Base-by-base conservation (phyloP, 2,888 invertebrate genomes). In the Drosophila villosipedis region DNA sequence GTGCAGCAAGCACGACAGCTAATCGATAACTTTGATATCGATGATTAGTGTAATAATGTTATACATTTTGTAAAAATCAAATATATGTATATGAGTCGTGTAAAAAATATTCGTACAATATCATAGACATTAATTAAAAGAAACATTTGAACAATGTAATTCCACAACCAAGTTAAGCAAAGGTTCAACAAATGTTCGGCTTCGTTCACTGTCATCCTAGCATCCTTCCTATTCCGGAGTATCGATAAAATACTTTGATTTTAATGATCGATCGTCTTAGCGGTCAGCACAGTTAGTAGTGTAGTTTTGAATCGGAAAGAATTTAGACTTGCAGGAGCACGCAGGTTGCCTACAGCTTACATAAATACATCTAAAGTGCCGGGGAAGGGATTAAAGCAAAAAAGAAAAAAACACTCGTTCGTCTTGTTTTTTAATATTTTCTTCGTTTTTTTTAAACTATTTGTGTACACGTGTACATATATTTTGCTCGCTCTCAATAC, bases 381-480 rank as follows among this genome's bases (percentile, higher is more conserved):
- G 54, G 54, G n/a, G 25, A 65, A 55, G 66, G 57, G 37, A 73
- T 43, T 52, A 60, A 47, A 66, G 50, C 28, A 47, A 52, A 73
- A 55, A 58, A 43, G 39, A 2, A 25, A 47, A 41, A 60, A 60
- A 59, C 74, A 52, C 50, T 78, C 64, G 74, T 78, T 55, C 54
- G 76, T 79, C 64, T 80, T 72, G 81, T 80, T 78, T 78, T 30
- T 4, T 75, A 65, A 65, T 78, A 79, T 71, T 68, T 68, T 70
- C 47, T 71, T 75, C 80, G 80, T 80, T 80, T 80, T 80, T 80
- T 80, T 78, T 80, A 71, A 77, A 80, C 74, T 80, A 58, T 65
- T 35, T 77, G 73, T 79, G 57, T 65, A 64, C 79, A 72, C 62
- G 62, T 76, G 67, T 79, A 75, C 58, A 78, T 64, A 71, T 37